Evolutionary conservation across 2,113 vertebrate species (phyloP).

Genomic region (Ammodramus savannarum): DNA sequence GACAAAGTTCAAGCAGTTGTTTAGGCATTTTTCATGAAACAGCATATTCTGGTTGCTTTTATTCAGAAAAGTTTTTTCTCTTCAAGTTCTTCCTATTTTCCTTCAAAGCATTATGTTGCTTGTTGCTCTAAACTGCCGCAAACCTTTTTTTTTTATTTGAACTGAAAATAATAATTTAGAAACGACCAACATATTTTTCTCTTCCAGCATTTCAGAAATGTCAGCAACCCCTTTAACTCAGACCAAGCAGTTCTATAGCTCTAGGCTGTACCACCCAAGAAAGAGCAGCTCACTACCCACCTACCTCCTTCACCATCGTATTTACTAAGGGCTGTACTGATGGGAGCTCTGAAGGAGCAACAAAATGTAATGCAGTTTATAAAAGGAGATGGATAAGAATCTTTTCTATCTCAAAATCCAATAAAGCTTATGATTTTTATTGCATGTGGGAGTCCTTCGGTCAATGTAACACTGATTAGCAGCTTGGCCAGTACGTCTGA

Average conservation of each 20-base stretch:
- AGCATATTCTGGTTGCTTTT: not conserved
- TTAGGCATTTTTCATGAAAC: not conserved
- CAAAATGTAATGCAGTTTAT: conserved; percentile 19
- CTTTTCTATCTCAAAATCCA: conserved; percentile 43
- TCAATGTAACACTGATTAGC: conserved; percentile 24
- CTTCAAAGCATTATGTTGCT: not conserved
- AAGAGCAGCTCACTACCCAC: not conserved
- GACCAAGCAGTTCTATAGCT: not conserved
- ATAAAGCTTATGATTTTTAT: conserved; percentile 50
- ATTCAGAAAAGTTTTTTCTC: not conserved
- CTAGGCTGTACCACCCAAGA: conserved; percentile 10
- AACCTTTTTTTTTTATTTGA: not conserved
- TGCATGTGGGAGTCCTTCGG: conserved; percentile 36
- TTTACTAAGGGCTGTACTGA: not conserved
- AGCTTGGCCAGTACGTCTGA: conserved; percentile 9
- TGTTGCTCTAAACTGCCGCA: not conserved
- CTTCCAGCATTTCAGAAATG: not conserved
- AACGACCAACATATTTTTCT: not conserved
- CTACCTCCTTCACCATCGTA: not conserved
- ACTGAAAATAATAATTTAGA: not conserved
- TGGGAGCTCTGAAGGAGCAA: not conserved
- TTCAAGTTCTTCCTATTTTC: not conserved
- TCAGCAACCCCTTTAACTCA: not conserved
- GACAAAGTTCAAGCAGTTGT: not conserved
- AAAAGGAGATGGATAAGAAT: conserved; percentile 3